A percentile compares a stretch with the other conserved stretches of the same genome.
phyloP scores from a whole-genome alignment of 2,888 invertebrate species.

The Aphrophora alni region DNA sequence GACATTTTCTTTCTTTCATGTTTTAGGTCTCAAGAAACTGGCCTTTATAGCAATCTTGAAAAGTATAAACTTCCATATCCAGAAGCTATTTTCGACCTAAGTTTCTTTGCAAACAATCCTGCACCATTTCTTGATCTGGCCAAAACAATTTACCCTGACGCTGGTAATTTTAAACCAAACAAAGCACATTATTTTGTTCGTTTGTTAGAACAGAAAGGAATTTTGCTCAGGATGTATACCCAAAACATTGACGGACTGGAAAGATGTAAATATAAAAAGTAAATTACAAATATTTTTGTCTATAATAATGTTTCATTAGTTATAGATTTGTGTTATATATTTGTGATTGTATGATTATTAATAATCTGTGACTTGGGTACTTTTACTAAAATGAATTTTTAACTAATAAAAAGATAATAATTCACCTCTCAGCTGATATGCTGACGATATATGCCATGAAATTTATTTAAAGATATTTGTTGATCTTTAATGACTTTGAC shows the following conservation, averaged over 20 bases:
- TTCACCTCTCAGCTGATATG: too few species aligned
- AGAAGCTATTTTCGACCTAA: constrained; percentile 89
- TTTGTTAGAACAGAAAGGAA: constrained; percentile 30
- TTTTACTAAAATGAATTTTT: too few species aligned
- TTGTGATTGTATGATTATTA: too few species aligned
- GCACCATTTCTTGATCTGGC: constrained; percentile 91
- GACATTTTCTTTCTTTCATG: neutral
- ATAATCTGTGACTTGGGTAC: too few species aligned
- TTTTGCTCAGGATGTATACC: constrained; percentile 31
- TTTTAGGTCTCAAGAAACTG: constrained; percentile 83
- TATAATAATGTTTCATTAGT: too few species aligned
- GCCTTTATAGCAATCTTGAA: constrained; percentile 88
- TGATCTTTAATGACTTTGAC: too few species aligned
- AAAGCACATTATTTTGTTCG: constrained; percentile 35
- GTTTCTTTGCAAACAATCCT: constrained; percentile 86
- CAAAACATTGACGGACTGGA: constrained; percentile 96
- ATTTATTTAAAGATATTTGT: too few species aligned
- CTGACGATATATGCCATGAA: too few species aligned
- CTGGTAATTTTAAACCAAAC: constrained; percentile 79
- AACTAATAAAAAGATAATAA: too few species aligned
- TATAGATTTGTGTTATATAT: too few species aligned
- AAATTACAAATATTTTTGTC: neutral
- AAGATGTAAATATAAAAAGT: constrained; percentile 57
- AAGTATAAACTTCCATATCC: constrained; percentile 92
- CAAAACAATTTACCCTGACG: constrained; percentile 87